A percentile compares a stretch with the other conserved stretches of the same genome.
Conservation (phyloP, 2,797 vertebrate genomes). For the Lophotriccus pileatus region DNA sequence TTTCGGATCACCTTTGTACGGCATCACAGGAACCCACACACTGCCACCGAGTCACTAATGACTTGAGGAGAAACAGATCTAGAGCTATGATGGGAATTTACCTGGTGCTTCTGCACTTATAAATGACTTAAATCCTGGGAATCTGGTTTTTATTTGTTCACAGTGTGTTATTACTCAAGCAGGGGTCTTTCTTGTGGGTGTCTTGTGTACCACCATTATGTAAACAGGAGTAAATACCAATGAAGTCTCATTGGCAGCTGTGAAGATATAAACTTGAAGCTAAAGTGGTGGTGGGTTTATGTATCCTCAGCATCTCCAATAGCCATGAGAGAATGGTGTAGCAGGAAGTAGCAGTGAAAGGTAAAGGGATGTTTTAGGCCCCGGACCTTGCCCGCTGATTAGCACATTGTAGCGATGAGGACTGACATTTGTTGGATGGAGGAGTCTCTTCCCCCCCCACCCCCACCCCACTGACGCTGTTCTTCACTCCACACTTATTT, state of each 20-base stretch:
- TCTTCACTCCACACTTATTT: not conserved
- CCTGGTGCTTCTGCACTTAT: not conserved
- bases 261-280: not conserved
- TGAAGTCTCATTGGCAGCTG: rapidly evolving
- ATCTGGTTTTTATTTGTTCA: not conserved
- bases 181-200: not conserved
- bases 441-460: not conserved
- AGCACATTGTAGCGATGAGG: not conserved
- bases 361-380: not conserved
- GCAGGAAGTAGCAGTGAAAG: not conserved
- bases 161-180: not conserved
- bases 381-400: not conserved
- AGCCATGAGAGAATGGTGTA: not conserved
- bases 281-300: not conserved
- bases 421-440: not conserved
- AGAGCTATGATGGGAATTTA: not conserved
- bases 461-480: no score
- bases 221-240: not conserved
- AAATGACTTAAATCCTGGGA: not conserved
- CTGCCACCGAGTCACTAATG: not conserved
- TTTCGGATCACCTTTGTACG: not conserved
- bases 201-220: not conserved
- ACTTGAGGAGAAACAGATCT: not conserved
- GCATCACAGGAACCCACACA: not conserved
- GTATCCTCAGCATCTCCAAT: not conserved